Evolutionary conservation across 2,797 vertebrate species (phyloP), one percentile per base, ranked within the genome.

Genomic region (Salarias fasciatus): DNA sequence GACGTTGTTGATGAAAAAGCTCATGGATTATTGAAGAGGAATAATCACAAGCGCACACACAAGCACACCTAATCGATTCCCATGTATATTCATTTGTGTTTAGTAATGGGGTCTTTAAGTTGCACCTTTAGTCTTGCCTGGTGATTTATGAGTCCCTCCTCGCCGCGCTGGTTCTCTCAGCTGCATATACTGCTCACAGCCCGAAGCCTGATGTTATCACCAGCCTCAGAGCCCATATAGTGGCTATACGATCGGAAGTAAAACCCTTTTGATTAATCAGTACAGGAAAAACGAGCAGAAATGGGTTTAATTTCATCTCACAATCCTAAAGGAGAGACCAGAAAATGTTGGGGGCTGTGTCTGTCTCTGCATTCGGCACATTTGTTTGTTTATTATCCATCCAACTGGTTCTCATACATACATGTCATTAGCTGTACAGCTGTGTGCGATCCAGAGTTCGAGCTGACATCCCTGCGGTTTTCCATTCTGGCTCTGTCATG

Each of bases 81-180:
- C 13, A 59, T 77, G 69, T 69, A 83, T 77, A 79, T 77, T 82
- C 49, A 82, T 76, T 68, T 61, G 54, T 41, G 44, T 53, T 63
- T 63, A 11, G 11, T 73, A 79, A 79, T 51, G 44, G 42, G 29
- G 8, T 48, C 56, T 40, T 54, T 70, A 45, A 64, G 57, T 46
- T n/a, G 10, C 58, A 57, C 57, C 43, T 61, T 67, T 48, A 70
- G 46, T 36, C 10, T 35, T 5, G 30, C 50, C 36, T 30, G 63
- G 63, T 79, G 67, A 75, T 75, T 80, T 65, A 82, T 71, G 69
- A 63, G 40, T 52, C 53, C 15, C 8, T 11, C 24, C 38, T 49
- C 29, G 18, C 36, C 0, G 15, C 44, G 52, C 54, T 18, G 10
- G 30, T 54, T 28, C 42, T 8, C 59, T 63, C 50, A 11, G 13